Percentiles rank a stretch among this genome's conserved stretches.
Evolutionary conservation across 2,888 invertebrate species (phyloP).

Genomic region (Drosophila tanythrix): DNA sequence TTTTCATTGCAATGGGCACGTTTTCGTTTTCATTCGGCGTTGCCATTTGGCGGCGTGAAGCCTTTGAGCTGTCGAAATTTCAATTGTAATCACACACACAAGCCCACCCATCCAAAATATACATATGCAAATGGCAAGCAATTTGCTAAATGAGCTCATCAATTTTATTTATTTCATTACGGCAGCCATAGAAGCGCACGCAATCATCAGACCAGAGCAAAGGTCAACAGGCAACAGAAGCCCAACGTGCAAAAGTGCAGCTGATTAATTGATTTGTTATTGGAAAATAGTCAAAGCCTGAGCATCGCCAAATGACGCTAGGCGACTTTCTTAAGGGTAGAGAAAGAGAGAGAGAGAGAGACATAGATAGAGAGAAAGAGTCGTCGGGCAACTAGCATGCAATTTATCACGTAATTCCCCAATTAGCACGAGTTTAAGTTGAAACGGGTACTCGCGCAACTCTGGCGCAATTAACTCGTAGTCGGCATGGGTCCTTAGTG

Average conservation of each 20-base stretch:
- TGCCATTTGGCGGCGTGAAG: conserved; percentile 59
- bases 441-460: conserved; percentile 34
- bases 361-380: background rate
- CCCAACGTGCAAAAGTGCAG: conserved; percentile 26
- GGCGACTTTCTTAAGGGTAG: background rate
- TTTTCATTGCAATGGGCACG: conserved; percentile 34
- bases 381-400: conserved; percentile 13
- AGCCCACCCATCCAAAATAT: conserved; percentile 7
- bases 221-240: conserved; percentile 40
- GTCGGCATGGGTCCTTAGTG: conserved; percentile 19
- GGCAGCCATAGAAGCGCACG: conserved; percentile 52
- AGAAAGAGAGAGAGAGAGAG: background rate
- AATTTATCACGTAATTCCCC: conserved; percentile 65
- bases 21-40: conserved; percentile 15
- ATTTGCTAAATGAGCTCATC: conserved; percentile 51
- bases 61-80: conserved; percentile 54
- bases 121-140: conserved; percentile 35
- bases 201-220: conserved; percentile 45
- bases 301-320: conserved; percentile 7
- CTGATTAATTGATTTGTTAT: conserved; percentile 62
- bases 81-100: conserved; percentile 31
- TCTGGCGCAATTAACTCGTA: conserved; percentile 48
- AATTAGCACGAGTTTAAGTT: conserved; percentile 63
- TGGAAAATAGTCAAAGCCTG: conserved; percentile 28
- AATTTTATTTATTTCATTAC: conserved; percentile 27